Percentiles rank a stretch among this genome's conserved stretches.
Evolutionary conservation across 2,888 invertebrate species (phyloP).

Genomic region (Silvanus unidentatus): DNA sequence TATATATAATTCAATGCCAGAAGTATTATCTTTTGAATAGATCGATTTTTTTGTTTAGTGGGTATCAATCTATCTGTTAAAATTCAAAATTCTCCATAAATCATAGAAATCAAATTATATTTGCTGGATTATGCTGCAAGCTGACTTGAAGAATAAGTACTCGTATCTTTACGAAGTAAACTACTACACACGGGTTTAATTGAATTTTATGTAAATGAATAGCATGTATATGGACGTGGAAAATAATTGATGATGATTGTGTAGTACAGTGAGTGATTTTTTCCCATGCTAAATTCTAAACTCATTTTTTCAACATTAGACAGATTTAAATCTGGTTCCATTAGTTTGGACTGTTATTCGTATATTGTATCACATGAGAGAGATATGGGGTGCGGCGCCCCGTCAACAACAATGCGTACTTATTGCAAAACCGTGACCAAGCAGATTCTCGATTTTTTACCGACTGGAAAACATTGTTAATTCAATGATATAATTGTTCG

Average conservation of each 20-base stretch:
- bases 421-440: slow-evolving; percentile 43
- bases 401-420: slow-evolving; percentile 38
- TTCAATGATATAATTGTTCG: slow-evolving; percentile 47
- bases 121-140: too few species aligned
- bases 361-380: slow-evolving; percentile 20
- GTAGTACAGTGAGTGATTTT: slow-evolving; percentile 5
- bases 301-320: slow-evolving; percentile 37
- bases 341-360: slow-evolving; percentile 29
- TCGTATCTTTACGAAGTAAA: too few species aligned
- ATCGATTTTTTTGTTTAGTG: slow-evolving; percentile 18
- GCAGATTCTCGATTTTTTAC: slow-evolving; percentile 40
- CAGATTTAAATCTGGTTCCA: slow-evolving; percentile 33
- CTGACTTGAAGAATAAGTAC: too few species aligned
- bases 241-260: too few species aligned
- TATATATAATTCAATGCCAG: slow-evolving; percentile 27
- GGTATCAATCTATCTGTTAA: background rate
- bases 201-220: too few species aligned
- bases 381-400: slow-evolving; percentile 32
- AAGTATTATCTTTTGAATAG: slow-evolving; percentile 21
- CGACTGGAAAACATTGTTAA: slow-evolving; percentile 39
- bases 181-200: too few species aligned
- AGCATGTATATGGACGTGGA: too few species aligned
- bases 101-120: too few species aligned
- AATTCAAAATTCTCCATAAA: background rate
- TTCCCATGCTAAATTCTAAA: slow-evolving; percentile 22